A percentile compares a stretch with the other conserved stretches of the same genome.
phyloP scores from a whole-genome alignment of 1,140 invertebrate genomes.

The Sitobion miscanthi region DNA sequence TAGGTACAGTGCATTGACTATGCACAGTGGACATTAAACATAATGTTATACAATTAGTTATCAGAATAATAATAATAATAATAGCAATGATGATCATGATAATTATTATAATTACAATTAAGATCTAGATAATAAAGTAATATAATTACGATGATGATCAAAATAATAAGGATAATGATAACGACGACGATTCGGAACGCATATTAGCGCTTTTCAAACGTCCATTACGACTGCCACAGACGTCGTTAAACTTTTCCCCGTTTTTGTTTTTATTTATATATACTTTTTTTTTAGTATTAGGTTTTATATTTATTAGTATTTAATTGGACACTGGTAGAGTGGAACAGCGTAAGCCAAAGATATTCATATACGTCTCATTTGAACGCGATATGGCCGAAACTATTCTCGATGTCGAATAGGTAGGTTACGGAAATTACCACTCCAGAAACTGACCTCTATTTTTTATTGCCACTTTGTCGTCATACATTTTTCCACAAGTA shows the following conservation, averaged over 20 bases:
- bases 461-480: background rate
- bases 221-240: background rate
- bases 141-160: background rate
- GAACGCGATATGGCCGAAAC: background rate
- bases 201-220: background rate
- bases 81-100: background rate
- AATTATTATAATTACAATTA: background rate
- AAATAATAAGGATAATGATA: background rate
- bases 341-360: background rate
- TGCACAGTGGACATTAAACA: background rate
- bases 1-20: background rate
- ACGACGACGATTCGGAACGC: background rate
- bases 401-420: background rate
- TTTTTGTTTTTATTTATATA: constrained; percentile 15
- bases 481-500: background rate
- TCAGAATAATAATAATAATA: background rate
- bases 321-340: background rate
- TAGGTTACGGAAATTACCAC: background rate
- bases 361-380: background rate
- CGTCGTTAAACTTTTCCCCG: background rate
- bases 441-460: background rate
- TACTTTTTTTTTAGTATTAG: background rate
- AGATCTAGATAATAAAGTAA: background rate
- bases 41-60: background rate
- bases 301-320: background rate